Percentiles rank a stretch among this genome's conserved stretches.
phyloP scores from a whole-genome alignment of 2,113 vertebrate species.

The Danio rerio region DNA sequence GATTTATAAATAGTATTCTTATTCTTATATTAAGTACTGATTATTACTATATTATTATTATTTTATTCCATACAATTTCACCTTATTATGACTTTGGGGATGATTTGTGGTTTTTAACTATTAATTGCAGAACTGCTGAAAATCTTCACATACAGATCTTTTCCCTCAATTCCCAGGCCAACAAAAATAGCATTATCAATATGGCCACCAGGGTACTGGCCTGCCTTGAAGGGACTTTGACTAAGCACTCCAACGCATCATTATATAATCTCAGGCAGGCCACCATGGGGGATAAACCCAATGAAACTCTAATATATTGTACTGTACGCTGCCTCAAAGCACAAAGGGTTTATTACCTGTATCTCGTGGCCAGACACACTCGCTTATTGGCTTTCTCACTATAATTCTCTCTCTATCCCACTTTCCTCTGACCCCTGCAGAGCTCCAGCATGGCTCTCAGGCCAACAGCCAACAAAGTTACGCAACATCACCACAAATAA shows the following conservation, averaged over 20 bases:
- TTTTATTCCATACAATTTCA: not conserved
- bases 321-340: constrained; percentile 12
- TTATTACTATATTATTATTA: too few species aligned
- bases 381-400: constrained; percentile 2
- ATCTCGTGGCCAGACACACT: constrained; percentile 13
- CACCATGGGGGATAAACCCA: not conserved
- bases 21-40: too few species aligned
- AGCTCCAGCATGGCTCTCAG: constrained; percentile 11
- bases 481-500: constrained; percentile 46
- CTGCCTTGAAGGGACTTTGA: not conserved
- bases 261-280: constrained; percentile 22
- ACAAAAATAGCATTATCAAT: not conserved
- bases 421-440: constrained; percentile 27
- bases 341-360: constrained; percentile 27
- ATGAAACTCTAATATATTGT: constrained; percentile 5
- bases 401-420: constrained; percentile 25
- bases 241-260: constrained; percentile 1
- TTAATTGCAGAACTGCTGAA: not conserved
- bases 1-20: too few species aligned
- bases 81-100: too few species aligned
- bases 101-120: too few species aligned
- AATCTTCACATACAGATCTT: not conserved
- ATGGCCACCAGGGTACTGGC: not conserved
- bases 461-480: constrained; percentile 36
- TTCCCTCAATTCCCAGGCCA: not conserved